A percentile compares a stretch with the other conserved stretches of the same genome.
phyloP scores from a whole-genome alignment of 1,140 invertebrate species.

The Drosophila nigromelanica region DNA sequence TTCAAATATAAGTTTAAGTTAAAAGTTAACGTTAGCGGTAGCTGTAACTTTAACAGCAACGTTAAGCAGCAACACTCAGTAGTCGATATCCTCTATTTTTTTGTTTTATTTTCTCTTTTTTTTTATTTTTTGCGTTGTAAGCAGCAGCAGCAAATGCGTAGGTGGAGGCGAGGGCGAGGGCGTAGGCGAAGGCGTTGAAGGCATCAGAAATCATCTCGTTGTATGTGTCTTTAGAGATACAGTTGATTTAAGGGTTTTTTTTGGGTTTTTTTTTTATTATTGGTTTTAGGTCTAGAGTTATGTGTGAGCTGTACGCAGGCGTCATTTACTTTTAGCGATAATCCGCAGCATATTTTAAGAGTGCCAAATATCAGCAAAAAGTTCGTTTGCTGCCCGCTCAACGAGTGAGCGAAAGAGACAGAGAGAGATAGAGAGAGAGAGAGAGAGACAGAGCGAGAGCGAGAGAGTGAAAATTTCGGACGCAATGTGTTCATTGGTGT shows the following conservation, averaged over 20 bases:
- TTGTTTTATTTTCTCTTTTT: conserved; percentile 3
- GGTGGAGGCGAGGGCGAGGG: conserved; percentile 50
- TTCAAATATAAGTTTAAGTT: conserved; percentile 29
- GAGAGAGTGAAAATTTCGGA: conserved; percentile 27
- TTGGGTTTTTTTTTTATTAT: conserved; percentile 9
- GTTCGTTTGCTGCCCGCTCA: conserved; percentile 63
- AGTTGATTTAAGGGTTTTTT: conserved; percentile 8
- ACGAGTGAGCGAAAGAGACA: not conserved
- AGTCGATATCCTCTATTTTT: conserved; percentile 57
- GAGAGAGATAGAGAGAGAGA: not conserved
- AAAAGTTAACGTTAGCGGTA: conserved; percentile 37
- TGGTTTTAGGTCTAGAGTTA: conserved; percentile 27
- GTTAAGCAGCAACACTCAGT: conserved; percentile 56
- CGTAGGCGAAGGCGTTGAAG: conserved; percentile 33
- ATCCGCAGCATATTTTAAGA: conserved; percentile 83
- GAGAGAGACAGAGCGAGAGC: not conserved
- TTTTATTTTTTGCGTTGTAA: conserved; percentile 31
- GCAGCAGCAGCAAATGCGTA: conserved; percentile 28
- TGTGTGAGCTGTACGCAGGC: conserved; percentile 53
- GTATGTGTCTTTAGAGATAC: conserved; percentile 7
- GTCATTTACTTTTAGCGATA: conserved; percentile 75
- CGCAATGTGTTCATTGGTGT: conserved; percentile 51
- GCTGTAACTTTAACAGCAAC: conserved; percentile 49
- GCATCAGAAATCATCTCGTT: conserved; percentile 31
- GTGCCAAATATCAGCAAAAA: conserved; percentile 81